A percentile compares a stretch with the other conserved stretches of the same genome.
These are phyloP conservation scores for Verasper variegatus DNA, from an alignment of 2,113 vertebrate species.

Conservation along the genomic window DNA sequence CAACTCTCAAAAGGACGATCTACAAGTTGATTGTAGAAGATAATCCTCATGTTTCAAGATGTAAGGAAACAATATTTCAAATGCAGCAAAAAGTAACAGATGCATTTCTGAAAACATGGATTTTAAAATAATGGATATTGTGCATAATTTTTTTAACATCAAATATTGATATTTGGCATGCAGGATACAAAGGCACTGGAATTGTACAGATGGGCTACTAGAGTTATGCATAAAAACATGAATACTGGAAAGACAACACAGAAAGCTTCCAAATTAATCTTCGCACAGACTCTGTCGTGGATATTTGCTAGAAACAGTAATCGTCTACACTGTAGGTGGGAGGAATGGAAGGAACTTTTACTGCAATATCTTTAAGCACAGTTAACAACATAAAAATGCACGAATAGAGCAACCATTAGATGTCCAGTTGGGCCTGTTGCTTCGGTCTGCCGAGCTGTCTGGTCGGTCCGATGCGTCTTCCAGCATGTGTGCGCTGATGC, in stretches of 20 bases:
- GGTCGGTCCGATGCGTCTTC: slow-evolving; percentile 69
- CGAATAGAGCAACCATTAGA: slow-evolving; percentile 24
- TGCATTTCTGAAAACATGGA: slow-evolving; percentile 51
- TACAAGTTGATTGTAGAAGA: neutral
- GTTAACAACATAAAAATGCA: slow-evolving; percentile 7
- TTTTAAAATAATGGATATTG: slow-evolving; percentile 63
- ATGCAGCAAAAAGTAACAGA: slow-evolving; percentile 10
- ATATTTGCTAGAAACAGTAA: slow-evolving; percentile 29
- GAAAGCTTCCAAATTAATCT: slow-evolving; percentile 10
- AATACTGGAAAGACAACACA: slow-evolving; percentile 46
- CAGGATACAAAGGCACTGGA: slow-evolving; percentile 76
- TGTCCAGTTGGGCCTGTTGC: slow-evolving; percentile 57
- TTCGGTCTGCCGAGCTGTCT: slow-evolving; percentile 73
- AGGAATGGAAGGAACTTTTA: slow-evolving; percentile 48
- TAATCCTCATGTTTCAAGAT: neutral
- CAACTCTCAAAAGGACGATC: neutral
- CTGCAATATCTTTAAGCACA: slow-evolving; percentile 36
- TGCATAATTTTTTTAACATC: slow-evolving; percentile 54
- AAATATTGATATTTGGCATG: slow-evolving; percentile 71
- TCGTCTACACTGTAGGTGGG: slow-evolving; percentile 8
- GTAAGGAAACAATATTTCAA: neutral
- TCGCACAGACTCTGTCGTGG: slow-evolving; percentile 9
- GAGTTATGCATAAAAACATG: slow-evolving; percentile 41
- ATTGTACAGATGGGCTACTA: slow-evolving; percentile 62
- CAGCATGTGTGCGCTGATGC: slow-evolving; percentile 73